Conservation (phyloP, 30 jellyfish, hydroid and myxozoan genomes). For the Catostylus mosaicus region DNA sequence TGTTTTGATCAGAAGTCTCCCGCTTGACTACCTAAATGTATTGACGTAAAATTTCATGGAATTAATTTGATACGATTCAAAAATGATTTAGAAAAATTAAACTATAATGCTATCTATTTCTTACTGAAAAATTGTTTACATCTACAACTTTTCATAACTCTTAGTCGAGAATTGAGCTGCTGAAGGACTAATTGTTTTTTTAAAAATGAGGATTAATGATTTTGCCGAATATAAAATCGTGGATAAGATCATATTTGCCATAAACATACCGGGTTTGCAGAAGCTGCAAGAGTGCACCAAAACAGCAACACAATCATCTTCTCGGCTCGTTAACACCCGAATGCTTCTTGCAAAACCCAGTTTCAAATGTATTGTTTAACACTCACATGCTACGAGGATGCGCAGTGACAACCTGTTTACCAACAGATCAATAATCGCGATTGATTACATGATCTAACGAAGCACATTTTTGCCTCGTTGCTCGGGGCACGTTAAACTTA, state of each 20-base stretch:
- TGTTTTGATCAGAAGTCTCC: conserved; percentile 26
- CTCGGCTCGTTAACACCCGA: too few species aligned
- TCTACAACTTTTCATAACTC: neutral
- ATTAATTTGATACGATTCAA: neutral
- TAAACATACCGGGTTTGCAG: neutral
- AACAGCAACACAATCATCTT: neutral
- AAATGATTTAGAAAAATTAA: neutral
- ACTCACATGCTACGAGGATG: too few species aligned
- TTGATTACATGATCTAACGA: too few species aligned
- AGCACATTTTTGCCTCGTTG: too few species aligned
- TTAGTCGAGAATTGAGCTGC: neutral
- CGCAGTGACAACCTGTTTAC: too few species aligned
- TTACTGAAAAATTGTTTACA: neutral
- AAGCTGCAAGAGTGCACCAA: neutral
- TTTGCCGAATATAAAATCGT: neutral
- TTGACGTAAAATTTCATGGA: neutral
- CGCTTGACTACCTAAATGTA: conserved; percentile 12
- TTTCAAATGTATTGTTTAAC: too few species aligned
- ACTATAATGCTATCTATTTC: neutral
- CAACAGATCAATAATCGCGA: too few species aligned
- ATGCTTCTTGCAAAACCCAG: too few species aligned
- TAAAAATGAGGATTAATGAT: too few species aligned
- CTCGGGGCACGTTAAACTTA: too few species aligned
- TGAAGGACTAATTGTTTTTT: neutral
- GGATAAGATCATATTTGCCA: neutral